Base-by-base conservation (phyloP, 2,888 invertebrate species). In the Sphaerophoria taeniata region DNA sequence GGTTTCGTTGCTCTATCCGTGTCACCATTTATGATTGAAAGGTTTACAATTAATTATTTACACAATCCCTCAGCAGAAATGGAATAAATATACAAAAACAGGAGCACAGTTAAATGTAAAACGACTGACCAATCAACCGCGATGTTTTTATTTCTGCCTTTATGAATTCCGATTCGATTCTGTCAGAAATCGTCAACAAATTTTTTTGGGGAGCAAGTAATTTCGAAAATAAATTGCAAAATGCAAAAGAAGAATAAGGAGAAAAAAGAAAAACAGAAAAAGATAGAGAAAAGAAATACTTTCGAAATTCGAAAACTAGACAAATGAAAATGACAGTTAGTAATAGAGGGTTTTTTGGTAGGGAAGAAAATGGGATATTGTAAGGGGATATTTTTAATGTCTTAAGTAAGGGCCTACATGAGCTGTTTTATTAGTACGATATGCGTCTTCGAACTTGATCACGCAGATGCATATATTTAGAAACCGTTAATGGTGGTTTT, bases 131-230 rank as follows among this genome's bases (percentile, higher is more conserved):
- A 45, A 58, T 36, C 65, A 36, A 43, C 65, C 74, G 24, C 24
- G 74, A 71, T 71, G 78, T 43, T 43, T 56, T 74, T 24, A 24
- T 24, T 24, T 24, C 24, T 24, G 24, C 24, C 24, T 24, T 24
- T 24, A 24, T 24, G 24, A 24, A 24, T 24, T 24, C 24, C 2
- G 24, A 24, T 24, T 24, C 24, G 24, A 24, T 24, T 63, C 16
- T 74, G 79, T 79, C 79, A 75, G 67, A 74, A 79, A 79, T 79
- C 74, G 83, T 84, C 83, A 84, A 84, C 79, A 84, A 74, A 53
- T 67, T 58, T 79, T 84, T 79, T 39, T 7, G 16, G 67, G 53
- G 39, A 39, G 6, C 7, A 36, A 11, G 34, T 43, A 74, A 43
- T 78, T 78, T 60, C 65, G 58, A 65, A 74, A 70, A 74, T 9